Evolutionary conservation across 92 coral and sea anemone genomes (phyloP).

Genomic region (Zoanthus gigantus): DNA sequence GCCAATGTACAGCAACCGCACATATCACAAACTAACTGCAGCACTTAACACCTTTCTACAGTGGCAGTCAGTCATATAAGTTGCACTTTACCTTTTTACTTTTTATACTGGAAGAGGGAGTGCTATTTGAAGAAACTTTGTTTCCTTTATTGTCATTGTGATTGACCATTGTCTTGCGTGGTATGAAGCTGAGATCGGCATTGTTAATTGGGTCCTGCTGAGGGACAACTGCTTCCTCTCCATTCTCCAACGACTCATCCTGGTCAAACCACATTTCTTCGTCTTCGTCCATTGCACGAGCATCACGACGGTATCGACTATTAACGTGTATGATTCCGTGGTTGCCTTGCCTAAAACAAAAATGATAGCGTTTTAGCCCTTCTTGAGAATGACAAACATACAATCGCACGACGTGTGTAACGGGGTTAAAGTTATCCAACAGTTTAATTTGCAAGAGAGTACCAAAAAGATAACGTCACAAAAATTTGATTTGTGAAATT

Average conservation of each 20-base stretch:
- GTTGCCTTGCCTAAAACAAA: conserved; percentile 47
- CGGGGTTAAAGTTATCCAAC: no score
- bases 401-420: no score
- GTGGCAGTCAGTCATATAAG: neutral
- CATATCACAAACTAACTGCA: no score
- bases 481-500: no score
- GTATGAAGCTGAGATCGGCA: conserved; percentile 71
- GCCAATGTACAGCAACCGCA: no score
- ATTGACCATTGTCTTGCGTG: conserved; percentile 71
- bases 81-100: conserved; percentile 44
- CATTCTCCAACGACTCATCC: conserved; percentile 84
- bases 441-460: no score
- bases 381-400: no score
- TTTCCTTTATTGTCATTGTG: conserved; percentile 63
- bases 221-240: conserved; percentile 75
- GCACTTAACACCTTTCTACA: no score
- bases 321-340: conserved; percentile 96
- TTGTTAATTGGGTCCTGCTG: conserved; percentile 69
- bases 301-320: conserved; percentile 94
- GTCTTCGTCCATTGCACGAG: conserved; percentile 93
- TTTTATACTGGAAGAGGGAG: neutral
- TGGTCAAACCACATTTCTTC: conserved; percentile 97
- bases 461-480: no score
- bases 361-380: neutral
- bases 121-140: conserved; percentile 52